phyloP scores from a whole-genome alignment of 2,888 invertebrate species.

The Tachystola acroxantha region DNA sequence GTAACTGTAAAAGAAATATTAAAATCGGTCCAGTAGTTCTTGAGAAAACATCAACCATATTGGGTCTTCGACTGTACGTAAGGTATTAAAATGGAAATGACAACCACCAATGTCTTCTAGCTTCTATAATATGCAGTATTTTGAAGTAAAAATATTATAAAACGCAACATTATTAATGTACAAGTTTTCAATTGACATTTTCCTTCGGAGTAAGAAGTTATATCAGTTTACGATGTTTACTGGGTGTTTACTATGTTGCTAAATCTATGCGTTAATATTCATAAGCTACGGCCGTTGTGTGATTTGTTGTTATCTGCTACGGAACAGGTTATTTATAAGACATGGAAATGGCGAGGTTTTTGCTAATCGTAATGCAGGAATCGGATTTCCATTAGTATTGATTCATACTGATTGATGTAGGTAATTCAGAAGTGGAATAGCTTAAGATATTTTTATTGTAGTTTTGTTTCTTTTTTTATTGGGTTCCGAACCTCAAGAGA shows the following conservation, averaged over 20 bases:
- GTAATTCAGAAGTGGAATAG: too few species aligned
- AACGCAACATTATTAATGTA: constrained; percentile 6
- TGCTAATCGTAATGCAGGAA: not conserved
- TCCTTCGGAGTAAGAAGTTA: not conserved
- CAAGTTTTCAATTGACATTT: constrained; percentile 4
- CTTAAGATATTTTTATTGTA: too few species aligned
- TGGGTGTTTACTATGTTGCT: constrained; percentile 1
- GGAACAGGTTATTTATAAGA: not conserved
- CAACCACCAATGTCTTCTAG: too few species aligned
- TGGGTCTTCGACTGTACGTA: too few species aligned
- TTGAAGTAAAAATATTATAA: constrained; percentile 3
- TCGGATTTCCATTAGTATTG: not conserved
- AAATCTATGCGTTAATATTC: constrained; percentile 1
- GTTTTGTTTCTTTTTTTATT: too few species aligned
- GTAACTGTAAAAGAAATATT: too few species aligned
- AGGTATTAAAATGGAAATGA: too few species aligned
- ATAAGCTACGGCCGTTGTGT: not conserved
- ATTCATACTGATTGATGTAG: too few species aligned
- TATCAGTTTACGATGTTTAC: not conserved
- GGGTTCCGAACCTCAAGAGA: too few species aligned
- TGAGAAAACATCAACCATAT: too few species aligned
- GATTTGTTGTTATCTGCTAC: constrained; percentile 5
- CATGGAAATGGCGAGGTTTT: not conserved
- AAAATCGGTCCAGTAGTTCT: too few species aligned
- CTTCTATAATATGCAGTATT: not conserved